Evolutionary conservation across 1,140 invertebrate species (phyloP), one percentile per base, ranked within the genome.

Genomic region (Drosophila sturtevanti): DNA sequence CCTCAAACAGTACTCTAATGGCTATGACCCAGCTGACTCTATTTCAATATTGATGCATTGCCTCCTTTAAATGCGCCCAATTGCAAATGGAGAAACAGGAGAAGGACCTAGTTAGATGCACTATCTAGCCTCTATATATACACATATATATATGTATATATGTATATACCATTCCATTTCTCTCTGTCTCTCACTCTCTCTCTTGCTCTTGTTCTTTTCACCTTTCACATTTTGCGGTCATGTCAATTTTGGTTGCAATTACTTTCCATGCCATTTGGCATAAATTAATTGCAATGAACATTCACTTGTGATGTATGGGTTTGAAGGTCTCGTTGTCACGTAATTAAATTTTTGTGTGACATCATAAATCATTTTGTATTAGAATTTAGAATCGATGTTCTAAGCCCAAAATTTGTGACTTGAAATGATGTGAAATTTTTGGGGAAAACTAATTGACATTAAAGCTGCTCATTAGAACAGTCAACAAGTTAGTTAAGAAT

Each of bases 241-340:
- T 75, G 70, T 80, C 85, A 89, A 89, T 84, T 89, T 72, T 56
- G 54, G 44, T 54, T 68, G 77, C 79, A 84, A 89, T 89, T 89
- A 89, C 80, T 82, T 89, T 54, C 65, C 18, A 65, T 74, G 72
- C 73, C 77, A 73, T 72, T 84, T 89, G 77, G 80, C 73, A 89
- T 84, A 80, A 80, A 89, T 89, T 89, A 89, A 89, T 84, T 89
- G 71, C 85, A 84, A 65, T 67, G 63, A 59, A 24, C 27, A 69
- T 58, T 16, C 41, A 24, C 63, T 58, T 63, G 66, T 87, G 84
- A 89, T 80, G 68, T 89, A 89, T 89, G 84, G 68, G 41, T 66
- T 84, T 70, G 79, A 80, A 65, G 58, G 58, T 18, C 70, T 74
- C 69, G 73, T 89, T 84, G 72, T 73, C 85, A 84, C 67, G 70